Conservation (phyloP, 2,113 vertebrate genomes). For the Crotalus helleri region DNA sequence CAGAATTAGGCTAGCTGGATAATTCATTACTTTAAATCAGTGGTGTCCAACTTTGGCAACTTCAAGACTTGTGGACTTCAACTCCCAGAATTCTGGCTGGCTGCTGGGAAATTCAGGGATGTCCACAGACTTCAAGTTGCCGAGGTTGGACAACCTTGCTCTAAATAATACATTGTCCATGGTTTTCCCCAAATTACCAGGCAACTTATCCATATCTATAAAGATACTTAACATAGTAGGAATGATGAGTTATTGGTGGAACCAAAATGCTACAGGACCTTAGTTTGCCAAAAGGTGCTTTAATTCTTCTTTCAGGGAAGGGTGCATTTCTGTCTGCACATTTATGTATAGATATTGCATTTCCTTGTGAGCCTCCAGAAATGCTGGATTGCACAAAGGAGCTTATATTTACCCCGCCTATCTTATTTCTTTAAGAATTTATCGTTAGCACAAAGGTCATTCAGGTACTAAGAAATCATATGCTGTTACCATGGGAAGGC, state of each 20-base stretch:
- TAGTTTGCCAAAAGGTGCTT: background rate
- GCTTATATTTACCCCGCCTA: background rate
- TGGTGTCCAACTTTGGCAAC: background rate
- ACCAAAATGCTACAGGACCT: background rate
- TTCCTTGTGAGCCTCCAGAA: background rate
- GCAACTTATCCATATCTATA: background rate
- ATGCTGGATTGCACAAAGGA: background rate
- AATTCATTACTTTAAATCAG: background rate
- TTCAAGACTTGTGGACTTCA: background rate
- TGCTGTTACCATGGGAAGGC: background rate
- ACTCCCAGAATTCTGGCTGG: background rate
- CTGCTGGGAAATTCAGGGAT: background rate
- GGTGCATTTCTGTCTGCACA: background rate
- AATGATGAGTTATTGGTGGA: background rate
- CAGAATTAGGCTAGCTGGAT: background rate
- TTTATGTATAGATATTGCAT: background rate
- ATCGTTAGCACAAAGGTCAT: slow-evolving; percentile 4
- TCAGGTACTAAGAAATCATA: background rate
- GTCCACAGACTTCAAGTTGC: background rate
- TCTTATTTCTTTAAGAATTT: accelerated
- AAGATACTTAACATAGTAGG: background rate
- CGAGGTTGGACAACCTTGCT: background rate
- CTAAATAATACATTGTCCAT: background rate
- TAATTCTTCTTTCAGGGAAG: background rate
- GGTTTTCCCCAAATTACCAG: background rate